phyloP scores from a whole-genome alignment of 1,140 invertebrate species.

The Tetragonula clypearis region DNA sequence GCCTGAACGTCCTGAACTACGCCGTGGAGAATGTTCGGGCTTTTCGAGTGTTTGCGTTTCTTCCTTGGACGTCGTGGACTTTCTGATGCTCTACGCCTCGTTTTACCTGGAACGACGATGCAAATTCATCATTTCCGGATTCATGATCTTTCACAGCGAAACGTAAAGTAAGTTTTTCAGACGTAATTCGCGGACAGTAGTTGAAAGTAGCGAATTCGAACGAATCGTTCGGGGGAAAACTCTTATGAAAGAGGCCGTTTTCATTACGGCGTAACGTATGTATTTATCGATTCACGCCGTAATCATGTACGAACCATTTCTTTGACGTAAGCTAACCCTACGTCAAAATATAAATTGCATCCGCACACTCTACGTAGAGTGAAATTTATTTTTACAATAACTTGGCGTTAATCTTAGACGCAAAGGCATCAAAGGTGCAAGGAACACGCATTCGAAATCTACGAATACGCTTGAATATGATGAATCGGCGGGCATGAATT shows the following conservation, averaged over 20 bases:
- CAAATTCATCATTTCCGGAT: background rate
- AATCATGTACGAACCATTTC: slow-evolving; percentile 1
- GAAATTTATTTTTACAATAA: slow-evolving; percentile 22
- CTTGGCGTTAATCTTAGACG: slow-evolving; percentile 13
- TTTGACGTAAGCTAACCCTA: slow-evolving; percentile 31
- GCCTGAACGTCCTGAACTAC: slow-evolving; percentile 65
- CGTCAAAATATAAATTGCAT: slow-evolving; percentile 36
- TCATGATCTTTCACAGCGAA: background rate
- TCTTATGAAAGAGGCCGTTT: background rate
- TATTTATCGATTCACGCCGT: slow-evolving; percentile 18
- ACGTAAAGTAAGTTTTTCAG: background rate
- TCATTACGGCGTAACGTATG: background rate
- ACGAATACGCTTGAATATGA: too few species aligned
- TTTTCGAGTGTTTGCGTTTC: slow-evolving; percentile 73
- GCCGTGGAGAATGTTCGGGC: slow-evolving; percentile 68
- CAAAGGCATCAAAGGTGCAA: background rate
- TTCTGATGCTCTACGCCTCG: slow-evolving; percentile 73
- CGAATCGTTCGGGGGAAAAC: background rate
- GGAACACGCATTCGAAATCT: background rate
- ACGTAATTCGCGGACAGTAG: background rate
- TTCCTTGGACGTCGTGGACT: slow-evolving; percentile 74
- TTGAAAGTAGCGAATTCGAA: background rate
- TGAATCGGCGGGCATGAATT: too few species aligned
- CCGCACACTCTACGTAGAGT: slow-evolving; percentile 12
- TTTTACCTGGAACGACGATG: slow-evolving; percentile 65